Evolutionary conservation across 2,888 invertebrate species (phyloP), one percentile per base, ranked within the genome.

Genomic region (Phortica okadai): DNA sequence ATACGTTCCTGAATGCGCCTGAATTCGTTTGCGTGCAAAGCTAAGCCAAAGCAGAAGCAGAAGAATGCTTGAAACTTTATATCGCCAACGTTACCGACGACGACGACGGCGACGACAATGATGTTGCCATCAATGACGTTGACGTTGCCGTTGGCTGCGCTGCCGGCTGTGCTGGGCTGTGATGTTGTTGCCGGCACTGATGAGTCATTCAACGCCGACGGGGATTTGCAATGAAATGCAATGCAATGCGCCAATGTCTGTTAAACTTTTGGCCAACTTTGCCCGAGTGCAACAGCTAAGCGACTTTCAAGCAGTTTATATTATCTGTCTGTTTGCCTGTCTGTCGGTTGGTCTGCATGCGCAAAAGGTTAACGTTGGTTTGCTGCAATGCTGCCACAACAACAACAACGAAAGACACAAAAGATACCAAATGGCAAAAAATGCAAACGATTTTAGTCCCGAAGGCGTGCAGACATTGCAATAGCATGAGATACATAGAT

Each of bases 191-290:
- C 33, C 33, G 33, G 33, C 44, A 44, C 10, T n/a, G 67, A 67
- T 67, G 67, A 67, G n/a, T 67, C 67, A 67, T 67, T 14, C 67
- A 50, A 6, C 50, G 16, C 44, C 67, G 67, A 16, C 67, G 1
- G 67, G 67, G 67, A 67, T 41, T 33, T 67, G 67, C 67, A 44
- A 67, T 14, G n/a, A 10, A 67, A 67, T 67, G 67, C 67, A 67
- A n/a, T 42, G 67, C 42, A 67, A 67, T 67, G 67, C 67, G 67
- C 44, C 67, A 67, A 44, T 16, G 67, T 44, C 67, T 44, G 67
- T 14, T 33, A 64, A 64, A 33, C 8, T 41, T 64, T 64, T 33
- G 25, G 25, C 33, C 41, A 25, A 64, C 33, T 33, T 33, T 33
- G 33, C 33, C 2, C 33, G 33, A 33, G 5, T 64, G 64, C 41